Conservation (phyloP, 1,140 invertebrate genomes). For the Drosophila suzukii region DNA sequence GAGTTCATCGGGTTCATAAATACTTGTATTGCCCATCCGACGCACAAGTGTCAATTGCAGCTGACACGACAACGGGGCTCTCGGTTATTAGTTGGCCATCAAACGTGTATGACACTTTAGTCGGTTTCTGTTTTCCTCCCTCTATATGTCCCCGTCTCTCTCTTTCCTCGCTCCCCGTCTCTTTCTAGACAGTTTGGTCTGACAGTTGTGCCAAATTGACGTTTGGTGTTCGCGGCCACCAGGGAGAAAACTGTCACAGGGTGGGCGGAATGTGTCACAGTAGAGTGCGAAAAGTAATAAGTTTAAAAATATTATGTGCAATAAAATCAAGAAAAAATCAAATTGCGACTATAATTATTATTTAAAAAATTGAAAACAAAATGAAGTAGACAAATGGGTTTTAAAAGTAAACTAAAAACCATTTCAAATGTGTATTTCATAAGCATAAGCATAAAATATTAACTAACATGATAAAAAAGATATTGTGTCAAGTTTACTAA, state of each 20-base stretch:
- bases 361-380: too few relatives aligned
- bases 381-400: too few relatives aligned
- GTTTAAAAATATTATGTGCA: conserved; percentile 4
- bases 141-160: not conserved
- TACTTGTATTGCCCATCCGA: conserved; percentile 57
- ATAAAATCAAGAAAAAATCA: not conserved
- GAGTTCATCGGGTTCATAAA: conserved; percentile 53
- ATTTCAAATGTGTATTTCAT: too few relatives aligned
- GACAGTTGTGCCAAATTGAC: conserved; percentile 69
- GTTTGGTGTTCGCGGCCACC: conserved; percentile 48
- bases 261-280: conserved; percentile 6
- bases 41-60: conserved; percentile 77
- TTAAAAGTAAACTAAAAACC: too few relatives aligned
- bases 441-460: too few relatives aligned
- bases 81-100: conserved; percentile 46
- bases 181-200: conserved; percentile 44
- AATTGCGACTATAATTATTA: not conserved
- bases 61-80: conserved; percentile 52
- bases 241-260: conserved; percentile 8
- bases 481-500: too few relatives aligned
- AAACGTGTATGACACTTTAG: conserved; percentile 53
- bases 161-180: not conserved
- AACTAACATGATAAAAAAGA: too few relatives aligned
- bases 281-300: conserved; percentile 7
- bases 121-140: conserved; percentile 18